Base-by-base conservation (phyloP, 2,888 invertebrate species). In the Cerastis leucographa region DNA sequence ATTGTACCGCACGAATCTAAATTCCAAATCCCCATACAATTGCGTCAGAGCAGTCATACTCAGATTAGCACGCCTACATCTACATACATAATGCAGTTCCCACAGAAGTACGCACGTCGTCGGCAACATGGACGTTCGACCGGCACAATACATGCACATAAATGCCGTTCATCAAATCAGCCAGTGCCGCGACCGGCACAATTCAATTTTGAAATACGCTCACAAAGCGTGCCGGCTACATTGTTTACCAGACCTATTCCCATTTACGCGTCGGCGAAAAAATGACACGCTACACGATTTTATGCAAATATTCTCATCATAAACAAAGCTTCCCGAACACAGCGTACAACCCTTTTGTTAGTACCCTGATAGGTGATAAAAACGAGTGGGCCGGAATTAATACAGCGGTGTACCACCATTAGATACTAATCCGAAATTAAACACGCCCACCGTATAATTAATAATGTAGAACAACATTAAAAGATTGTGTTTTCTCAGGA, bases 151-250 rank as follows among this genome's bases (percentile, higher is more conserved):
- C 87, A 85, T 80, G 78, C 85, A 81, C 88, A 85, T 89, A 89
- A 89, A 90, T 87, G 86, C 84, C 88, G 84, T 87, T 89, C 86
- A 90, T 89, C 87, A 89, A 91, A 90, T 89, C 89, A 89, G 80
- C 72, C 64, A 42, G 76, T 80, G 76, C 87, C 80, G 80, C 85
- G 84, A 85, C 80, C 78, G 82, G 85, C 85, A 83, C 79, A 90
- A 92, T 92, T 91, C 89, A 91, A 93, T 93, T 91, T 90, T 84
- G 86, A 87, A 91, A 91, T 89, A 88, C 89, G 88, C 72, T 82
- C 87, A 88, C 89, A 91, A 88, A 88, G 87, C 87, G 82, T 78
- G 78, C 81, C 75, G 88, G 85, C 84, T 87, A 88, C 89, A 86
- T 88, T 89, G 89, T 91, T 91, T 89, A 89, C 88, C 81, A 90